Percentiles rank a stretch among this genome's conserved stretches.
Conservation (phyloP, 1,140 invertebrate genomes). For the Copidosoma floridanum region DNA sequence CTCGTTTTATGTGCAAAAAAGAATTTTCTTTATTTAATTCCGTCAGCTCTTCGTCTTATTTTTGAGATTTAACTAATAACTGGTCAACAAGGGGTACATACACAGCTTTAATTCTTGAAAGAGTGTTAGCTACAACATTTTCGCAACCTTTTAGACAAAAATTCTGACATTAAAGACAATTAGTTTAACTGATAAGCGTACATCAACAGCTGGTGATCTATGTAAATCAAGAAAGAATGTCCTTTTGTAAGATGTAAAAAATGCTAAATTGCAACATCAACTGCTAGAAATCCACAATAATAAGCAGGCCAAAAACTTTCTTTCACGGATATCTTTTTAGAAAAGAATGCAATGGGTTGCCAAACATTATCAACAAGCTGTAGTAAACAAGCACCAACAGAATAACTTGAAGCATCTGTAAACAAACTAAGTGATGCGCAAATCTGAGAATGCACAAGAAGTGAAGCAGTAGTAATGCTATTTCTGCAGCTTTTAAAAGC, state of each 20-base stretch:
- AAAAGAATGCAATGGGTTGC: neutral
- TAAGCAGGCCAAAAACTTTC: too few species aligned
- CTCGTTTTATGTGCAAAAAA: too few species aligned
- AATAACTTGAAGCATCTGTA: neutral
- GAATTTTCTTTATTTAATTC: neutral
- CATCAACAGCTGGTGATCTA: neutral
- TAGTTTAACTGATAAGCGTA: neutral
- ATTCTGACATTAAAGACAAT: neutral
- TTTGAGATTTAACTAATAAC: neutral
- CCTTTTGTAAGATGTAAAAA: neutral
- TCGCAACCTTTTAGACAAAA: neutral
- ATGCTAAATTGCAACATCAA: too few species aligned
- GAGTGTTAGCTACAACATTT: neutral
- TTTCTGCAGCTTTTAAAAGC: neutral
- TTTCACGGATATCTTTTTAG: neutral
- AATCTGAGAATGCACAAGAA: neutral
- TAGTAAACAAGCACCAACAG: neutral
- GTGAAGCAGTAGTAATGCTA: neutral
- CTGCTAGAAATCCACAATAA: too few species aligned
- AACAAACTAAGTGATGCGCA: too few species aligned
- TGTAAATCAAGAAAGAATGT: neutral
- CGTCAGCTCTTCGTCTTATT: neutral
- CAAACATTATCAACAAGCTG: too few species aligned
- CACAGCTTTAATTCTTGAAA: neutral
- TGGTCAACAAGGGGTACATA: neutral